Base-by-base conservation (phyloP, 2,113 vertebrate genomes). In the Pomatorhinus ruficollis region DNA sequence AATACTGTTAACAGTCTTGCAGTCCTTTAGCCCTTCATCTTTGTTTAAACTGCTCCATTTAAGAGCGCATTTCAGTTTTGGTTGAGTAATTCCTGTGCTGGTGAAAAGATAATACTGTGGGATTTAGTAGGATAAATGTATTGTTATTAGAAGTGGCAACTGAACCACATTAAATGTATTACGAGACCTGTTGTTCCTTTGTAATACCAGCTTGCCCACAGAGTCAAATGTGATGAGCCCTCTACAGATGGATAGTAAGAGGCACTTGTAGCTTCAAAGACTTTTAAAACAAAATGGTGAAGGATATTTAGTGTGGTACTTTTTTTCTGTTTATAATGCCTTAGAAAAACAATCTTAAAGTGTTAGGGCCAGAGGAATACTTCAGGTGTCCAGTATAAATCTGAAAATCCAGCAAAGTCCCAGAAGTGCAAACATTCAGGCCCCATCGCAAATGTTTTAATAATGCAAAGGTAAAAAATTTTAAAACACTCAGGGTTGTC, bases 91-190 rank as follows among this genome's bases (percentile, higher is more conserved):
- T 89, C 57, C 42, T 79, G 1, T 76, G 50, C 37, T 84, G 53
- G 60, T 81, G 54, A 91, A 84, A 92, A 78, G 60, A 40, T 92
- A 35, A n/a, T 72, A 53, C 59, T 81, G 68, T 28, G 53, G 54
- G 42, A 80, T 92, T 88, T 92, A 95, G 71, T 50, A 49, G 65
- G 59, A 86, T 93, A 94, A 94, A 70, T 44, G 65, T 63, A 52
- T 66, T 52, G 56, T 70, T 94, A 66, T 37, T 77, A 94, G 37
- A 5, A 13, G 37, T 33, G 54, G n/a, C 50, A 91, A 64, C 37
- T 90, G 82, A 80, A 80, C 45, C 63, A 64, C 37, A 11, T 63
- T 90, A 87, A 92, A 80, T 74, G 7, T 89, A 56, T 89, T 87
- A 70, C 72, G 56, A 85, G 68, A 49, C 30, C 35, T 44, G 19